phyloP scores from a whole-genome alignment of 2,797 vertebrate species.

The Etheostoma nigrum region DNA sequence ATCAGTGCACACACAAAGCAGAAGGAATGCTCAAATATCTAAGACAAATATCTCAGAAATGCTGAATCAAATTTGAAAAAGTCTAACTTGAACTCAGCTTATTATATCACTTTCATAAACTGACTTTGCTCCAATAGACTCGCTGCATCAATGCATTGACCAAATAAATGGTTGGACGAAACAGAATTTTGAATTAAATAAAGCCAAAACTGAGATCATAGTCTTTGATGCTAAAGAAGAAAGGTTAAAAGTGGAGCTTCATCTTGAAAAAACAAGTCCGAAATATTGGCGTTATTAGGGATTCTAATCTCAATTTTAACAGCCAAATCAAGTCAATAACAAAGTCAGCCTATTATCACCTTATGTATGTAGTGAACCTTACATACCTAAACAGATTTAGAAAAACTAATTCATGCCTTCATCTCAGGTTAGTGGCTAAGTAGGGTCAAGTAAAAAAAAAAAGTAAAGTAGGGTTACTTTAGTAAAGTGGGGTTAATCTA shows the following conservation, averaged over 20 bases:
- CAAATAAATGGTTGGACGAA: background rate
- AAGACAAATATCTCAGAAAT: slow-evolving; percentile 8
- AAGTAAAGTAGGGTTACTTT: no score
- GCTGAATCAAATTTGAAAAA: background rate
- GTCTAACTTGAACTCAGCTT: background rate
- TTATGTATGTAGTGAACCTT: background rate
- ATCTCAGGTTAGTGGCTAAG: background rate
- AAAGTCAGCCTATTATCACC: background rate
- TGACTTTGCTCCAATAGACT: background rate
- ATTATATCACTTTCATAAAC: no score
- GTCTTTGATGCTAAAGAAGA: background rate
- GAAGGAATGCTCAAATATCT: background rate
- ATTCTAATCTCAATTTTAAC: background rate
- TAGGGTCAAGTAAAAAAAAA: no score
- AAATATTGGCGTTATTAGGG: background rate
- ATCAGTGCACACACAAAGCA: background rate
- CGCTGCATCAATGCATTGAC: background rate
- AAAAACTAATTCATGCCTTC: background rate
- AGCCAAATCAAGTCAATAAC: background rate
- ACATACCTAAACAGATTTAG: background rate
- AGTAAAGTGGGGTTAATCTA: no score
- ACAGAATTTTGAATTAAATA: background rate
- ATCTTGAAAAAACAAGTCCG: background rate
- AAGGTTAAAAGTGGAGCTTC: background rate
- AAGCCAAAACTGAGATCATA: background rate